Base-by-base conservation (phyloP, 2,113 vertebrate species). In the Penelope pileata region DNA sequence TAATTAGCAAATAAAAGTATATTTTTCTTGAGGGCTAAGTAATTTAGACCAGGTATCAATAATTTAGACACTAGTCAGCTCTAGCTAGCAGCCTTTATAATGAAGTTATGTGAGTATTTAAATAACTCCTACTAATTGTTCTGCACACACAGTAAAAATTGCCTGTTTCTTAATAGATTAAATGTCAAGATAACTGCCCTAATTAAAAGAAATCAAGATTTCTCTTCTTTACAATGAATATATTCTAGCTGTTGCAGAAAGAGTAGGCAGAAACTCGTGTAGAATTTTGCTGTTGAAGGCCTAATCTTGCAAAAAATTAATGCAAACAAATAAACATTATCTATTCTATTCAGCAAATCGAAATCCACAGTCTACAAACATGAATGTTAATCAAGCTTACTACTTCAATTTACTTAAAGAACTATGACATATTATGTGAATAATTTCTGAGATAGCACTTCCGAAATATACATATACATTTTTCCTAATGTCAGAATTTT, bases 61-160 rank as follows among this genome's bases (percentile, higher is more conserved):
- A 88, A 91, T 86, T 81, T 81, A 90, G 47, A 80, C 13, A 50
- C 59, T 73, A 66, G 16, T 80, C 36, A 50, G 72, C 22, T 83
- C 38, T 83, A 86, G 24, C 15, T 86, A 86, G 18, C 7, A 86
- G n/a, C 29, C 13, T 93, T 83, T 86, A 75, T 86, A 88, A 92
- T 81, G 60, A 90, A 93, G 26, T 63, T 81, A 70, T 48, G 4
- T 34, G 15, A 70, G 27, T 64, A 74, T 90, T 90, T 84, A 81
- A 93, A 81, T 81, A 83, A 59, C 77, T 90, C 13, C 34, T 72
- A 56, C 16, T 93, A 88, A 64, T 93, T 88, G 36, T 75, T 93
- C 14, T 60, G 2, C n/a, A 48, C 8, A 63, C 30, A 77, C 5
- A 62, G 32, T 60, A 72, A 79, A 95, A 95, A 48, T 36, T 82